Evolutionary conservation across 1,140 invertebrate species (phyloP).

Genomic region (Homarus americanus): DNA sequence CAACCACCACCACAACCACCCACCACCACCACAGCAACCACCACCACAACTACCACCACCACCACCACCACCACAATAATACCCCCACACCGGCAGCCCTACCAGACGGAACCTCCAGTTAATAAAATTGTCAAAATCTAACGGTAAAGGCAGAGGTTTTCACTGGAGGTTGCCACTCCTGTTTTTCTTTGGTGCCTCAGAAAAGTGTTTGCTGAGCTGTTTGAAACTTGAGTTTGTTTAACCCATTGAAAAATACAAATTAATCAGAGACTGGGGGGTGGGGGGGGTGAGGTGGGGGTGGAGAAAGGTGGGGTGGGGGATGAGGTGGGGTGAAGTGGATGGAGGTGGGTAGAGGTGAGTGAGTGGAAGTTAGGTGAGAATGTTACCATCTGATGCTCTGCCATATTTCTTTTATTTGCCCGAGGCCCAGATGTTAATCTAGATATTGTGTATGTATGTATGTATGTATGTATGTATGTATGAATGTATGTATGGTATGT

Average conservation of each 20-base stretch:
- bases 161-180: neutral
- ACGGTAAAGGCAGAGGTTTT: constrained; percentile 23
- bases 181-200: constrained; percentile 61
- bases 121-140: constrained; percentile 27
- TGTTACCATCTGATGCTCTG: constrained; percentile 38
- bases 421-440: neutral
- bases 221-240: constrained; percentile 65
- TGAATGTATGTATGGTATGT: constrained; percentile 2
- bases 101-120: neutral
- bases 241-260: constrained; percentile 70
- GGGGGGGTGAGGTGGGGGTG: neutral
- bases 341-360: neutral
- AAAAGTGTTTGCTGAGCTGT: constrained; percentile 63
- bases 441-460: too few species aligned
- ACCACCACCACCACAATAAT: too few species aligned
- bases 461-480: constrained; percentile 10
- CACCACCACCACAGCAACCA: too few species aligned
- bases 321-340: neutral
- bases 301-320: neutral
- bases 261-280: constrained; percentile 51
- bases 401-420: constrained; percentile 18
- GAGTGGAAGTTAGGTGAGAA: neutral
- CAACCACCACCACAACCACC: too few species aligned
- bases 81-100: too few species aligned
- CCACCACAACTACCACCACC: too few species aligned